These are phyloP conservation scores for Eudasyphora cyanicolor DNA, from an alignment of 2,888 invertebrate genomes.

Conservation along the genomic window DNA sequence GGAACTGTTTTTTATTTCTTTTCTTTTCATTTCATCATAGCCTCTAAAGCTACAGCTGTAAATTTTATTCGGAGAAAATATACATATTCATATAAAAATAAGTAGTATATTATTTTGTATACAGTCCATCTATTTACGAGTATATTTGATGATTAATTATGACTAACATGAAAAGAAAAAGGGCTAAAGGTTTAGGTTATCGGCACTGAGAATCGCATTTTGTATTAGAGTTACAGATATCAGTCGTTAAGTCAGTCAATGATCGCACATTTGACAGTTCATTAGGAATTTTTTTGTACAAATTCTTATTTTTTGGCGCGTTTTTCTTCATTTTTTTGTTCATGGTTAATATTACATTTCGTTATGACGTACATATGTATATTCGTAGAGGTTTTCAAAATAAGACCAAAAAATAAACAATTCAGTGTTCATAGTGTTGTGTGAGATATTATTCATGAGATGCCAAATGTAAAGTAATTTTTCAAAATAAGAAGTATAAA, in stretches of 20 bases:
- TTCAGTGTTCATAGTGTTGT: too few species aligned
- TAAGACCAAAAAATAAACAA: too few species aligned
- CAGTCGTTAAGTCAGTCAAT: conserved; percentile 46
- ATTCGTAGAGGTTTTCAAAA: too few species aligned
- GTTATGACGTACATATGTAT: too few species aligned
- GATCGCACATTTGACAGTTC: conserved; percentile 67
- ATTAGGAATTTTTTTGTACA: conserved; percentile 64
- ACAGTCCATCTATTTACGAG: too few species aligned
- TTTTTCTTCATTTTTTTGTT: neutral
- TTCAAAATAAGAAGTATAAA: too few species aligned
- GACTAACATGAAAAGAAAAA: neutral
- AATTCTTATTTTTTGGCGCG: conserved; percentile 8
- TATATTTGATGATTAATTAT: conserved; percentile 47
- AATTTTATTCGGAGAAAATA: neutral
- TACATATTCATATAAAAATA: neutral
- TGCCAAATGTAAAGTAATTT: too few species aligned
- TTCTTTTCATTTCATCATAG: conserved; percentile 8
- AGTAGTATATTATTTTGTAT: too few species aligned
- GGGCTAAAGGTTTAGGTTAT: neutral
- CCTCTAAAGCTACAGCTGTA: conserved; percentile 48
- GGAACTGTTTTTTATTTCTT: neutral
- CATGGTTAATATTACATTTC: too few species aligned
- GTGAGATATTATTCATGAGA: too few species aligned
- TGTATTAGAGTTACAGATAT: neutral
- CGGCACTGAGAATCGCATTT: conserved; percentile 8